Conservation (phyloP, 2,797 vertebrate species). For the Sebastes melanostomus region DNA sequence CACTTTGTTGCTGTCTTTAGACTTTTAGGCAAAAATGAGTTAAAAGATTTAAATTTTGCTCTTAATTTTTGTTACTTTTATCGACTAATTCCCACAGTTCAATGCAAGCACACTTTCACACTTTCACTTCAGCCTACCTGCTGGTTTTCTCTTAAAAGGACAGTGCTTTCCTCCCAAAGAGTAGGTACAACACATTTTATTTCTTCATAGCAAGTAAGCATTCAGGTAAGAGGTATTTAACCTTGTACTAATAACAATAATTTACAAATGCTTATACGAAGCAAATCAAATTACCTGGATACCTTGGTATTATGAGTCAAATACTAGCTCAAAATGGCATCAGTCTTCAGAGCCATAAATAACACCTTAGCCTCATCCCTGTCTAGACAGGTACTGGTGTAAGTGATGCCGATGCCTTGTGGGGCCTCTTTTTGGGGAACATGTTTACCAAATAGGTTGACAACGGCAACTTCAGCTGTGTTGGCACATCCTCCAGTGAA, state of each 20-base stretch:
- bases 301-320: background rate
- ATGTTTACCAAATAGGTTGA: slow-evolving; percentile 5
- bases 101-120: background rate
- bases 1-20: background rate
- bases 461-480: slow-evolving; percentile 53
- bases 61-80: background rate
- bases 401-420: slow-evolving; percentile 55
- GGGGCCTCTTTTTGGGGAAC: slow-evolving; percentile 14
- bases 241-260: background rate
- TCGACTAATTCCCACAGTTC: background rate
- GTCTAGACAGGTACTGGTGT: slow-evolving; percentile 67
- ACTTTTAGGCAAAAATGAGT: background rate
- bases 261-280: background rate
- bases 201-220: background rate
- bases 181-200: background rate
- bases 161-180: background rate
- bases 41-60: background rate
- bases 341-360: background rate
- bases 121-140: background rate
- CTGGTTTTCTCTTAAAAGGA: background rate
- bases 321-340: background rate
- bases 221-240: background rate
- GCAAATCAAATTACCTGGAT: background rate
- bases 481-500: slow-evolving; percentile 85
- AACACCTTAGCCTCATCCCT: background rate